These are phyloP conservation scores for Calosoma granatense DNA, from an alignment of 1,140 invertebrate genomes.

Conservation along the genomic window DNA sequence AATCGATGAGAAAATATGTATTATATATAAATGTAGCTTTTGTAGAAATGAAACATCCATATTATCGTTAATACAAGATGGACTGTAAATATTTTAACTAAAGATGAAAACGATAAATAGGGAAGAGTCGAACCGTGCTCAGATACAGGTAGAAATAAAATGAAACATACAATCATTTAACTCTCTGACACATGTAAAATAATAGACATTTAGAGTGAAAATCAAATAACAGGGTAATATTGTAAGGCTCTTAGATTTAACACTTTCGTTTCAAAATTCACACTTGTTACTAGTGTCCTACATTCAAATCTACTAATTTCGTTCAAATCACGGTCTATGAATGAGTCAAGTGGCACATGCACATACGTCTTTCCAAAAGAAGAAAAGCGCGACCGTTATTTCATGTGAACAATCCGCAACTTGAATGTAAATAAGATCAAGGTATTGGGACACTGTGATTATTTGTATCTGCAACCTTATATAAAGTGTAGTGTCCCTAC, in stretches of 20 bases:
- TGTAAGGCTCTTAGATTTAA: background rate
- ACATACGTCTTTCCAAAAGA: too few species aligned
- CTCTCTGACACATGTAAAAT: background rate
- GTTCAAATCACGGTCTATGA: background rate
- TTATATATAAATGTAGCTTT: slow-evolving; percentile 8
- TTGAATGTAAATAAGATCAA: too few species aligned
- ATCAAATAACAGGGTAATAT: background rate
- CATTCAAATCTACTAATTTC: background rate
- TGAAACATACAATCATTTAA: slow-evolving; percentile 6
- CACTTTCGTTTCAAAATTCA: background rate
- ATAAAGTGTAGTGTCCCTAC: too few species aligned
- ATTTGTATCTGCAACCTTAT: too few species aligned
- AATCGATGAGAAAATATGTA: background rate
- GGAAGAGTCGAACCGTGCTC: background rate
- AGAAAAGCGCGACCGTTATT: too few species aligned
- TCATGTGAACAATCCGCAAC: too few species aligned
- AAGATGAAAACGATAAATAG: background rate
- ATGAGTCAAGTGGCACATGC: too few species aligned
- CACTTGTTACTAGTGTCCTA: background rate
- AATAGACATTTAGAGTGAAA: background rate
- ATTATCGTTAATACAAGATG: background rate
- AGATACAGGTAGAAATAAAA: background rate
- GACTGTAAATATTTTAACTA: slow-evolving; percentile 6
- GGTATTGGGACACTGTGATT: too few species aligned
- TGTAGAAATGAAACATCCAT: background rate